Evolutionary conservation across 2,888 invertebrate species (phyloP).

Genomic region (Parnassius smintheus): DNA sequence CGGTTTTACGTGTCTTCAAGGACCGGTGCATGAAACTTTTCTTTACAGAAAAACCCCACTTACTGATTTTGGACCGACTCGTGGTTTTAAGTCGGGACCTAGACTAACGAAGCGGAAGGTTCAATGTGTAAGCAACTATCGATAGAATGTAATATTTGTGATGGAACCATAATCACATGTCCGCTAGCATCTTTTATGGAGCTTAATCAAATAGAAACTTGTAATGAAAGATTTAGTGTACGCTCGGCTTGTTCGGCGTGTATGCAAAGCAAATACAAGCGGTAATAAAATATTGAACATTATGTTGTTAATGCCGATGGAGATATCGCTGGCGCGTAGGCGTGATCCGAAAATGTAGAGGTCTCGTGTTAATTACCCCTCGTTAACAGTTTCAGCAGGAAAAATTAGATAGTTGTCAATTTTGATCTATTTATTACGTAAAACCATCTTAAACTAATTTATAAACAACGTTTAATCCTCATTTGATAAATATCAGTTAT

Average conservation of each 20-base stretch:
- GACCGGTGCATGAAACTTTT: too few relatives aligned
- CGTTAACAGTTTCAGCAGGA: slow-evolving; percentile 13
- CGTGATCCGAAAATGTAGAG: slow-evolving; percentile 9
- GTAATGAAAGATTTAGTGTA: slow-evolving; percentile 76
- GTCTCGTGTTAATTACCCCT: slow-evolving; percentile 16
- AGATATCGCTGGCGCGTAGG: slow-evolving; percentile 12
- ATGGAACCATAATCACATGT: slow-evolving; percentile 75
- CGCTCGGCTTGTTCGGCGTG: slow-evolving; percentile 61
- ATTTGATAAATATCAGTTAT: too few relatives aligned
- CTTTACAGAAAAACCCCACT: too few relatives aligned
- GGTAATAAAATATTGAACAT: slow-evolving; percentile 76
- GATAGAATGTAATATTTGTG: slow-evolving; percentile 71
- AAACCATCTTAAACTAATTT: too few relatives aligned
- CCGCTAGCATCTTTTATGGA: slow-evolving; percentile 73
- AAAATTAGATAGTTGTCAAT: slow-evolving; percentile 7
- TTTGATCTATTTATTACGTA: neutral
- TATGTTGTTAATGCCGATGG: slow-evolving; percentile 62
- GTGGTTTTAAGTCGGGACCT: too few relatives aligned
- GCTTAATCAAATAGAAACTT: slow-evolving; percentile 80
- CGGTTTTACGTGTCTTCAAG: too few relatives aligned
- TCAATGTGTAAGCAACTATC: slow-evolving; percentile 38
- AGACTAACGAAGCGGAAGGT: too few relatives aligned
- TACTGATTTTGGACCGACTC: too few relatives aligned
- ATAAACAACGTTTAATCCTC: too few relatives aligned
- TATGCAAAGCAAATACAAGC: slow-evolving; percentile 67